Base-by-base conservation (phyloP, 2,797 vertebrate genomes). In the Psittacula echo region DNA sequence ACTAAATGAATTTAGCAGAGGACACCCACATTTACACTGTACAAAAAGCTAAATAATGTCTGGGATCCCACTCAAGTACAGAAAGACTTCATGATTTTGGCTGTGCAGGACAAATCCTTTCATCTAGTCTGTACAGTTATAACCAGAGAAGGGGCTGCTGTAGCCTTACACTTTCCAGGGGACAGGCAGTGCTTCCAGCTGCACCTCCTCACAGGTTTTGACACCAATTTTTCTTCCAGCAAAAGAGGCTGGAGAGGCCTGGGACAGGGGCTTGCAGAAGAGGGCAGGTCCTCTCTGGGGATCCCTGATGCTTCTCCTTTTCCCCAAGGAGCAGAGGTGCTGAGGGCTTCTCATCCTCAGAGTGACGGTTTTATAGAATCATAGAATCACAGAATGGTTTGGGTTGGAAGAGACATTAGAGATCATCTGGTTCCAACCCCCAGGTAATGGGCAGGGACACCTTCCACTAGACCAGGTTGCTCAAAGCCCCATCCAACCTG, bases 21-120 rank as follows among this genome's bases (percentile, higher is more conserved):
- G 32, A 75, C 74, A 60, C 17, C 15, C n/a, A 32, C 7, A n/a
- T 22, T 65, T 74, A 44, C 8, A 14, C 21, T 56, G n/a, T 13
- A 32, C 77, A 70, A 11, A 75, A 71, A n/a, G 9, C 0, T 1
- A 75, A 80, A 44, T 53, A 48, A 70, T 6, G 4, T 66, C 34
- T 61, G 32, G 8, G 22, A 58, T 68, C 19, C 23, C 50, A 50
- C 26, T 42, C 5, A 15, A 21, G 39, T 10, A 29, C 2, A 1
- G 50, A 75, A 91, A 34, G 14, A 65, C 61, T 84, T 81, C 26
- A 23, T 22, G 27, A 44, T 84, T 80, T 84, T 2, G 2, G 4
- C 37, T 65, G 1, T 0, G 16, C 3, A 7, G 51, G 22, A 27
- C 2, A 6, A 29, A 48, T 68, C 51, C 51, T 67, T 21, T 7